These are phyloP conservation scores for Eueremaeus valkanovi DNA, from an alignment of 2,888 invertebrate genomes.

Conservation along the genomic window DNA sequence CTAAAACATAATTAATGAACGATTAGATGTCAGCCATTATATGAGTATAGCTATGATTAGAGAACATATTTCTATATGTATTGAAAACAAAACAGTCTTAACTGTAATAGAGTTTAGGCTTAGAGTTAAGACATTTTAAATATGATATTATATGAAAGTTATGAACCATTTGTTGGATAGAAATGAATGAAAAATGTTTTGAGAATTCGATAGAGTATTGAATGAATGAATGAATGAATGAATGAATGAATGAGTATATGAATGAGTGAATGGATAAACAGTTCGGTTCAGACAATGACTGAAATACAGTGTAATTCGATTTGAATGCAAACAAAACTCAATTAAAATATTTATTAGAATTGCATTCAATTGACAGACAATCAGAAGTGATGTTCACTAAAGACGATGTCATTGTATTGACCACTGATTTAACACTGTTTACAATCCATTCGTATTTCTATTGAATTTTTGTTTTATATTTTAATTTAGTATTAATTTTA, in stretches of 20 bases:
- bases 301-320: too few species aligned
- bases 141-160: not conserved
- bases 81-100: not conserved
- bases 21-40: constrained; percentile 4
- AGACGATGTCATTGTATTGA: too few species aligned
- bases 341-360: too few species aligned
- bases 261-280: too few species aligned
- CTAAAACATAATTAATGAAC: not conserved
- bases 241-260: too few species aligned
- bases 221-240: not conserved
- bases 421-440: not conserved
- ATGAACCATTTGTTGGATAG: not conserved
- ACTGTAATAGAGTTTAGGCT: not conserved
- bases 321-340: too few species aligned
- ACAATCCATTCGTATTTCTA: not conserved
- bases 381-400: too few species aligned
- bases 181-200: not conserved
- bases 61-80: not conserved
- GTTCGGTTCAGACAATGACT: too few species aligned
- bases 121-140: constrained; percentile 24
- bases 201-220: too few species aligned
- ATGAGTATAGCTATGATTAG: not conserved
- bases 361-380: too few species aligned
- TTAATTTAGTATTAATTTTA: not conserved
- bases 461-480: not conserved